Evolutionary conservation across 2,113 vertebrate species (phyloP).

Genomic region (Rhadina sibilatrix): DNA sequence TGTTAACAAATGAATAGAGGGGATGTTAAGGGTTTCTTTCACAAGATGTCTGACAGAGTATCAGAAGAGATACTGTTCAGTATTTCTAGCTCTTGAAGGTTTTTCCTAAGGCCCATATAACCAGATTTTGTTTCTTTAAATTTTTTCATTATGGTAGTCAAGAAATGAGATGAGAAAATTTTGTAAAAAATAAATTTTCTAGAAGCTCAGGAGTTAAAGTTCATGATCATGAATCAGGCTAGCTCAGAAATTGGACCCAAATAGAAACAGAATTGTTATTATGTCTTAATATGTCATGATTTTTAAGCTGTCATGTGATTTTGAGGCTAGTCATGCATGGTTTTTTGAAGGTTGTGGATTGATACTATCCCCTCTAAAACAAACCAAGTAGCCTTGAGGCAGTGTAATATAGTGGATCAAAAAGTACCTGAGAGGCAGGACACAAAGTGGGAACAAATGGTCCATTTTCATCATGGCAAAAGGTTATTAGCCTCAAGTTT

Average conservation of each 20-base stretch:
- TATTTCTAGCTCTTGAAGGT: background rate
- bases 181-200: background rate
- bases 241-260: background rate
- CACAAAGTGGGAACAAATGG: constrained; percentile 30
- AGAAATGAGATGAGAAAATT: background rate
- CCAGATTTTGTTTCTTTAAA: background rate
- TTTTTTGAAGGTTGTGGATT: constrained; percentile 17
- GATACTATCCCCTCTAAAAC: constrained; percentile 14
- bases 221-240: background rate
- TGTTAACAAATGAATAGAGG: background rate
- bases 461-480: constrained; percentile 36
- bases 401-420: constrained; percentile 40
- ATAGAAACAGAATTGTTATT: background rate
- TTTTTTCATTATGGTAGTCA: background rate
- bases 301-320: background rate
- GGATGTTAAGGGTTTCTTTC: background rate
- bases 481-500: constrained; percentile 51
- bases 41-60: background rate
- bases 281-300: constrained; percentile 30
- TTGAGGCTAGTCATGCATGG: background rate
- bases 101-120: background rate
- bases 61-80: background rate
- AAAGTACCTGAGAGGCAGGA: constrained; percentile 43
- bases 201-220: background rate
- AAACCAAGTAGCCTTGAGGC: constrained; percentile 2